Conservation (phyloP, 2,113 vertebrate species). For the Grammomys dolichurus region DNA sequence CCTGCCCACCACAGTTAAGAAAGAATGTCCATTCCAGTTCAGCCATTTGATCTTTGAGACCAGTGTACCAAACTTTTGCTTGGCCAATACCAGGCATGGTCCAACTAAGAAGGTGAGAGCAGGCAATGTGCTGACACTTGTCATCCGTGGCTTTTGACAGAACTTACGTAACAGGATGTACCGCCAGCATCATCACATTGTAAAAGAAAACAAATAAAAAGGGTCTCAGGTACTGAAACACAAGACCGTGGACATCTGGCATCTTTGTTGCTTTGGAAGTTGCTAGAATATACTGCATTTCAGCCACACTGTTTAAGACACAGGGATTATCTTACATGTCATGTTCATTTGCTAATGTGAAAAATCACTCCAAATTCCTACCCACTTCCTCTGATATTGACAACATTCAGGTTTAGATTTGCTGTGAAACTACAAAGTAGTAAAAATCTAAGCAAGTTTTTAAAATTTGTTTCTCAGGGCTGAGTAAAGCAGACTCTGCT, state of each 20-base stretch:
- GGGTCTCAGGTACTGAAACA: slow-evolving; percentile 40
- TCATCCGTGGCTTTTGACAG: slow-evolving; percentile 53
- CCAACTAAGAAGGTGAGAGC: neutral
- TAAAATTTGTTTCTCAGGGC: neutral
- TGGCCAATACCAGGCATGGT: neutral
- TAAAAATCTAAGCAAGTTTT: neutral
- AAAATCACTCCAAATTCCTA: slow-evolving; percentile 27
- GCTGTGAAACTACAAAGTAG: neutral
- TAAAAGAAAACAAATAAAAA: slow-evolving; percentile 77
- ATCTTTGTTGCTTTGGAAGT: neutral
- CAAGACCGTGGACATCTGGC: slow-evolving; percentile 71
- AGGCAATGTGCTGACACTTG: slow-evolving; percentile 19
- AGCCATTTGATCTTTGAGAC: slow-evolving; percentile 1
- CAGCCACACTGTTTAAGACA: slow-evolving; percentile 19
- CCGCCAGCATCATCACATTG: slow-evolving; percentile 39
- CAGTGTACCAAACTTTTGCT: neutral
- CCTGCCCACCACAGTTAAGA: neutral
- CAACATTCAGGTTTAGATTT: slow-evolving; percentile 9
- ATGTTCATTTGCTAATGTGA: slow-evolving; percentile 38
- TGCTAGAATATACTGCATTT: neutral
- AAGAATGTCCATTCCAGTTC: neutral
- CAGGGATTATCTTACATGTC: slow-evolving; percentile 5
- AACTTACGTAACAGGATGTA: neutral
- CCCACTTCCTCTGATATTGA: neutral
- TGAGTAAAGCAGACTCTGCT: neutral